These are phyloP conservation scores for Cynoglossus semilaevis DNA, from an alignment of 2,113 vertebrate genomes.

Conservation along the genomic window DNA sequence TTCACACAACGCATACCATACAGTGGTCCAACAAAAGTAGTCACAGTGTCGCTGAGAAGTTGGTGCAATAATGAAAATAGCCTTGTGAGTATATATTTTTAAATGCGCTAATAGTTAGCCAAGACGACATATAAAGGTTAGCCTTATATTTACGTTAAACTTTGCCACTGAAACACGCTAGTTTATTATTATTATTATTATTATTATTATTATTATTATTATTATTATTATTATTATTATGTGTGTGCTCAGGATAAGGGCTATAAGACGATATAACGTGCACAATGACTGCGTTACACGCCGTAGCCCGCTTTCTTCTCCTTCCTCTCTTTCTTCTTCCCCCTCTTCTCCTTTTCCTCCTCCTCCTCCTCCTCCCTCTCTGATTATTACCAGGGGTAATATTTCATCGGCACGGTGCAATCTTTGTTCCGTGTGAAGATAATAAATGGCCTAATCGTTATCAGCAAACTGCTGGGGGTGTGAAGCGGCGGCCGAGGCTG, in stretches of 20 bases:
- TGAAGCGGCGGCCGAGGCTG: constrained; percentile 88
- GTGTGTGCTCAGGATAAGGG: too few species aligned
- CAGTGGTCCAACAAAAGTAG: too few species aligned
- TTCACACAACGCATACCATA: too few species aligned
- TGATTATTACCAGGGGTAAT: constrained; percentile 96
- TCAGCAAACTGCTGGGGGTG: constrained; percentile 97
- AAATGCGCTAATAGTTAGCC: too few species aligned
- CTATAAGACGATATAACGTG: constrained; percentile 64
- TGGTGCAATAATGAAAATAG: too few species aligned
- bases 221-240: constrained; percentile 13
- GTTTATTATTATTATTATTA: too few species aligned
- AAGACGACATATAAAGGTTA: too few species aligned
- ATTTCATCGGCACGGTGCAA: constrained; percentile 99
- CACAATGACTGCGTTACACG: constrained; percentile 78
- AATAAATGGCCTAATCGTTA: constrained; percentile 99
- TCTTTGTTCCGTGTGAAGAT: constrained; percentile 99
- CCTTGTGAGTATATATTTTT: too few species aligned
- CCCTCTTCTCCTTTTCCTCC: background rate
- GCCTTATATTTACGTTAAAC: too few species aligned
- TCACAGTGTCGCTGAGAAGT: too few species aligned
- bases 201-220: constrained; percentile 19
- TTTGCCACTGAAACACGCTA: too few species aligned
- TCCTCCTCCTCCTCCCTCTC: constrained; percentile 51
- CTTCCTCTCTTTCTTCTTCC: background rate
- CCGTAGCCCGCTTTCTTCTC: constrained; percentile 72